These are phyloP conservation scores for Ageneiosus marmoratus DNA, from an alignment of 2,113 vertebrate species.

Conservation along the genomic window DNA sequence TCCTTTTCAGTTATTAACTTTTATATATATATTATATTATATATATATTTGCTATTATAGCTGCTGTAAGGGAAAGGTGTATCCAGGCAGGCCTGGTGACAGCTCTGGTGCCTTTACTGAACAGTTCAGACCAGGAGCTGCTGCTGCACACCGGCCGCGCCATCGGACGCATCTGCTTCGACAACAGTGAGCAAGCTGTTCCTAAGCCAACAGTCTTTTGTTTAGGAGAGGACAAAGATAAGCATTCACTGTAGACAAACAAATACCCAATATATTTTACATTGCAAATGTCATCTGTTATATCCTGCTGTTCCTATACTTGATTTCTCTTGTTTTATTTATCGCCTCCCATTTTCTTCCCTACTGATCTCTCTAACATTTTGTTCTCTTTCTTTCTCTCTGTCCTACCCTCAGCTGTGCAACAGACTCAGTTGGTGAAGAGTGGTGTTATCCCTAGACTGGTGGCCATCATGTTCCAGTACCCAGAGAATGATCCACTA, in stretches of 20 bases:
- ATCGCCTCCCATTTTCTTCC: background rate
- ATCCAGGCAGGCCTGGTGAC: conserved; percentile 80
- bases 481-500: conserved; percentile 81
- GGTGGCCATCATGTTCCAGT: conserved; percentile 77
- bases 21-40: conserved; percentile 47
- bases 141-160: conserved; percentile 83
- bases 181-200: conserved; percentile 76
- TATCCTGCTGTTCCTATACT: background rate
- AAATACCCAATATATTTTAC: background rate
- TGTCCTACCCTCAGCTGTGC: conserved; percentile 67
- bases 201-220: conserved; percentile 6
- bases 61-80: conserved; percentile 77
- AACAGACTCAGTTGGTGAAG: conserved; percentile 83
- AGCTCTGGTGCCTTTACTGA: conserved; percentile 78
- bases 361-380: background rate
- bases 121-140: conserved; percentile 78
- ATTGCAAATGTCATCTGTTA: background rate
- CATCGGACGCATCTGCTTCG: conserved; percentile 86
- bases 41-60: conserved; percentile 61
- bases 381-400: conserved; percentile 2
- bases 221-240: conserved; percentile 12
- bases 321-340: background rate
- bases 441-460: conserved; percentile 80
- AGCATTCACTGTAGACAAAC: conserved; percentile 20
- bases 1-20: background rate